Conservation (phyloP, 2,797 vertebrate species). For the Eutrigla gurnardus region DNA sequence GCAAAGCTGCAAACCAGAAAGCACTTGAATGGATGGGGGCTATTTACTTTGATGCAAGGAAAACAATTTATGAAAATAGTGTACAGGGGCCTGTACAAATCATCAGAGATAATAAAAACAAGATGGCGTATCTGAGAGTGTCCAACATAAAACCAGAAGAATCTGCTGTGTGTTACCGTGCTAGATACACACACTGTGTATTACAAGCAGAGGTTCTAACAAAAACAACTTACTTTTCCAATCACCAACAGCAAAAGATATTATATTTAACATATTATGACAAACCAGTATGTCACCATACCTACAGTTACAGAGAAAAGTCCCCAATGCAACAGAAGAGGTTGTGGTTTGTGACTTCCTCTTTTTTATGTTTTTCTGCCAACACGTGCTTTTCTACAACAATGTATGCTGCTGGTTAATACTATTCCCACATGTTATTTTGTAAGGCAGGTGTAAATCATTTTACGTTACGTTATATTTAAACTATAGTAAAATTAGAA, state of each 20-base stretch:
- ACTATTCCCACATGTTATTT: conserved; percentile 2
- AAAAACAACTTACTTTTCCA: too few relatives aligned
- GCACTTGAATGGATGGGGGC: too few relatives aligned
- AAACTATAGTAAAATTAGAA: neutral
- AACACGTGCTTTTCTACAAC: neutral
- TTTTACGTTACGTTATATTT: neutral
- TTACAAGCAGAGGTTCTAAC: too few relatives aligned
- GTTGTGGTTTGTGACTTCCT: conserved; percentile 14
- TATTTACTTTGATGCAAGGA: too few relatives aligned
- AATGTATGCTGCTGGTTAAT: neutral
- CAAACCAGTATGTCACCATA: too few relatives aligned
- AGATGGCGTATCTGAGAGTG: conserved; percentile 48
- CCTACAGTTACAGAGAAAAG: too few relatives aligned
- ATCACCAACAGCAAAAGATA: too few relatives aligned
- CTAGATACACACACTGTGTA: conserved; percentile 14
- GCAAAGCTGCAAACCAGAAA: too few relatives aligned
- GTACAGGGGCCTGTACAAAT: too few relatives aligned
- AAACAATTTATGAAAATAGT: too few relatives aligned
- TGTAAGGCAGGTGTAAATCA: neutral
- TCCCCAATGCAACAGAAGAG: too few relatives aligned
- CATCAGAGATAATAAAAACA: conserved; percentile 51
- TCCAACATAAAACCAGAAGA: conserved; percentile 30
- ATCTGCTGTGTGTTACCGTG: conserved; percentile 46
- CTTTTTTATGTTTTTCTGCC: neutral
- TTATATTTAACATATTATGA: too few relatives aligned